Conservation (phyloP, 2,113 vertebrate species). For the Chrysochloris asiatica region DNA sequence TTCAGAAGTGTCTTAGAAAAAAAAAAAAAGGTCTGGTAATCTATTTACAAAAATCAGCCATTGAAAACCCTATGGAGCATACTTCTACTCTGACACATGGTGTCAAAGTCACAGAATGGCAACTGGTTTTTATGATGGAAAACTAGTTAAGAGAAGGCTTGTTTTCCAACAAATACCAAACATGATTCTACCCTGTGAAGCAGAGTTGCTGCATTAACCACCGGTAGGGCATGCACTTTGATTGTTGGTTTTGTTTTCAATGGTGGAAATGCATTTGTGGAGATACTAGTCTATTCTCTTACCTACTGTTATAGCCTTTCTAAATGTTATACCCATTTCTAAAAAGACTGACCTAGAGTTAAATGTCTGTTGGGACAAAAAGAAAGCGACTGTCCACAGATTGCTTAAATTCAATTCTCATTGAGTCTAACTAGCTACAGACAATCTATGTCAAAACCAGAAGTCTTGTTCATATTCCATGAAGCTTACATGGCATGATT, state of each 20-base stretch:
- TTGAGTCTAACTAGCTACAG: neutral
- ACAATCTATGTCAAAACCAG: neutral
- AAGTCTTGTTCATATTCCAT: conserved; percentile 33
- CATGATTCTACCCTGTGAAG: neutral
- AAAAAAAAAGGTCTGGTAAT: neutral
- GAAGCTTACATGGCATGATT: conserved; percentile 5
- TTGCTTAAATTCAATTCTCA: neutral
- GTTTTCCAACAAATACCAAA: neutral
- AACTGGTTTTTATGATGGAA: neutral
- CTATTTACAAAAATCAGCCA: neutral
- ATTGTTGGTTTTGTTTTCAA: neutral
- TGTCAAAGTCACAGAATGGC: neutral
- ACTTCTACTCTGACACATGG: neutral
- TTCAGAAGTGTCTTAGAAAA: neutral
- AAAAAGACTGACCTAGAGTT: conserved; percentile 5
- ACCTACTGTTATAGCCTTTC: neutral
- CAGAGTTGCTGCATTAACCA: fast-evolving
- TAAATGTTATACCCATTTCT: neutral
- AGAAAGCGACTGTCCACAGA: neutral
- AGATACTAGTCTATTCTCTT: neutral
- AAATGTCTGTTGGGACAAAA: neutral
- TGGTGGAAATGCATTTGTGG: neutral
- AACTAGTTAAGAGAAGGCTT: neutral
- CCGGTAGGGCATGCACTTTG: neutral
- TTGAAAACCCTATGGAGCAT: neutral